Conservation (phyloP, 1,140 invertebrate species). For the Drosophila micromelanica region DNA sequence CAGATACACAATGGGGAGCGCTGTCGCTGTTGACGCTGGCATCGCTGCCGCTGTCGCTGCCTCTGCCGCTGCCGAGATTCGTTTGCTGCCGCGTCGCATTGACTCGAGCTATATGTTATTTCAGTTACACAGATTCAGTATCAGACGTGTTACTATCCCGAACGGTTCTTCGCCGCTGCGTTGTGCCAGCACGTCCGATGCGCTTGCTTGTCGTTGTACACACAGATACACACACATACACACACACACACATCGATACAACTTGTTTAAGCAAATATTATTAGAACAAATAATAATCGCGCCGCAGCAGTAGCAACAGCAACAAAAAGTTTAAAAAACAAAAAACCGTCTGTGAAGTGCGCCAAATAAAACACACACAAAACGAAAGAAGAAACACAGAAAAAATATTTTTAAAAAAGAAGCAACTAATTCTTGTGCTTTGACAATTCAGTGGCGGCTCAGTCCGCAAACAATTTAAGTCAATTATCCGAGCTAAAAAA, state of each 20-base stretch:
- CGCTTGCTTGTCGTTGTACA: slow-evolving; percentile 32
- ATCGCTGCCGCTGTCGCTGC: slow-evolving; percentile 18
- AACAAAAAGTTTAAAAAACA: slow-evolving; percentile 29
- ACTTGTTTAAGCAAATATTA: slow-evolving; percentile 79
- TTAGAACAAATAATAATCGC: slow-evolving; percentile 64
- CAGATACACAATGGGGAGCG: slow-evolving; percentile 10
- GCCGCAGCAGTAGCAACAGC: slow-evolving; percentile 11
- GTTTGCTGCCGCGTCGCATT: slow-evolving; percentile 50
- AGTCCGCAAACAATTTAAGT: slow-evolving; percentile 22
- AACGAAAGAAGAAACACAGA: slow-evolving; percentile 16
- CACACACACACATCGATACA: slow-evolving; percentile 9
- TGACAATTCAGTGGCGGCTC: slow-evolving; percentile 34
- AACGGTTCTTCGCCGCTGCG: slow-evolving; percentile 71
- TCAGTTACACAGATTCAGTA: slow-evolving; percentile 85
- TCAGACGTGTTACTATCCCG: slow-evolving; percentile 84
- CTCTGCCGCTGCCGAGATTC: slow-evolving; percentile 46
- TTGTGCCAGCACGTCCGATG: slow-evolving; percentile 32
- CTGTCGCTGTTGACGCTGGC: slow-evolving; percentile 18
- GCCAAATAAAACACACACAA: slow-evolving; percentile 12
- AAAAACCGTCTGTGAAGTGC: slow-evolving; percentile 30
- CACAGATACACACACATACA: slow-evolving; percentile 29
- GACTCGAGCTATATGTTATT: slow-evolving; percentile 82
- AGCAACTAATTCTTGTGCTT: slow-evolving; percentile 6
- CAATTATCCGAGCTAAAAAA: neutral
- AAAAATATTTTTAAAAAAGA: slow-evolving; percentile 13